Evolutionary conservation across 2,888 invertebrate species (phyloP).

Genomic region (Hoplodrina ambigua): DNA sequence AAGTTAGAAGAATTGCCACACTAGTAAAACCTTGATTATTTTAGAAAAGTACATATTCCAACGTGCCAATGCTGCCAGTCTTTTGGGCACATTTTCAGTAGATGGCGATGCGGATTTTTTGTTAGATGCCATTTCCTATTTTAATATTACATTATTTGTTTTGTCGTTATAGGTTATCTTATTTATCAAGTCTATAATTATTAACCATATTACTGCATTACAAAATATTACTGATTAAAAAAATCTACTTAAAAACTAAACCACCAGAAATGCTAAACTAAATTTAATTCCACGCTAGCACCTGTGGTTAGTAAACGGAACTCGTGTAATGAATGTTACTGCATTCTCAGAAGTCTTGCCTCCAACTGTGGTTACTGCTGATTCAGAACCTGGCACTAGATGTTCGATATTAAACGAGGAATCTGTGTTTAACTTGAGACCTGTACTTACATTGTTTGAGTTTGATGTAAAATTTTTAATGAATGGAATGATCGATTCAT

Average conservation of each 20-base stretch:
- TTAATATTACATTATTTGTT: too few relatives aligned
- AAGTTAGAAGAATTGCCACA: too few relatives aligned
- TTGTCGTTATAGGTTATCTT: too few relatives aligned
- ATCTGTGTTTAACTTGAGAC: constrained; percentile 29
- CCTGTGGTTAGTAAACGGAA: constrained; percentile 44
- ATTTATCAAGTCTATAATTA: too few relatives aligned
- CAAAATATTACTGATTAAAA: too few relatives aligned
- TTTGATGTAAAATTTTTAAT: not conserved
- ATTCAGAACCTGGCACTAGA: constrained; percentile 30
- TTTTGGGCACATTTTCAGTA: too few relatives aligned
- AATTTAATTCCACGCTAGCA: constrained; percentile 52
- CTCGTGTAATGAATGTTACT: constrained; percentile 61
- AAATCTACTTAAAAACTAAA: too few relatives aligned
- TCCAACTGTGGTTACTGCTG: constrained; percentile 41
- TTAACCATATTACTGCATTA: too few relatives aligned
- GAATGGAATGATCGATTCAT: not conserved
- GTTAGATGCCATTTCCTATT: too few relatives aligned
- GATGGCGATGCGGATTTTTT: too few relatives aligned
- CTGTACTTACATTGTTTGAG: not conserved
- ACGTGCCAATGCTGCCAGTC: too few relatives aligned
- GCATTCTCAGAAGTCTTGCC: constrained; percentile 46
- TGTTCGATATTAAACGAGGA: constrained; percentile 27
- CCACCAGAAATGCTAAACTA: constrained; percentile 41
- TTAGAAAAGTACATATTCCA: too few relatives aligned
- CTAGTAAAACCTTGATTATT: not conserved